These are phyloP conservation scores for Coptodon bakossiorum DNA, from an alignment of 2,113 vertebrate genomes.

Conservation along the genomic window DNA sequence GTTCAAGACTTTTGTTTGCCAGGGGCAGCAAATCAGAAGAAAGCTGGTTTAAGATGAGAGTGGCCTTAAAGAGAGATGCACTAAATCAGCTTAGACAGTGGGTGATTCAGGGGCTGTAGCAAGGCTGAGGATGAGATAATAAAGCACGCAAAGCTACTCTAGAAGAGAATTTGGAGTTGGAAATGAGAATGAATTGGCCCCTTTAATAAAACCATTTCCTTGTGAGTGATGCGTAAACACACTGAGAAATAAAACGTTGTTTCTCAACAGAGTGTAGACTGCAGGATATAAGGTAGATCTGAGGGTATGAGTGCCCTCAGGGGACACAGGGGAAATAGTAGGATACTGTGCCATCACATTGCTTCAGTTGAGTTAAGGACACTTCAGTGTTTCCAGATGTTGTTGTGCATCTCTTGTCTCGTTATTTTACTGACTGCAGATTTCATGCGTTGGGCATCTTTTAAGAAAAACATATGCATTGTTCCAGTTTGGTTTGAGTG, in stretches of 20 bases:
- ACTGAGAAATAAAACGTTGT: background rate
- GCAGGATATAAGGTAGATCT: background rate
- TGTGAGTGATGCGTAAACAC: background rate
- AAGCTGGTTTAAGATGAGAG: background rate
- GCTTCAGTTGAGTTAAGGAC: background rate
- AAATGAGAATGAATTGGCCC: background rate
- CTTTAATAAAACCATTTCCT: background rate
- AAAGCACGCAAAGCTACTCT: background rate
- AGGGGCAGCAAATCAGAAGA: background rate
- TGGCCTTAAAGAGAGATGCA: background rate
- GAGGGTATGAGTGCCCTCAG: background rate
- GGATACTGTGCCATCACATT: background rate
- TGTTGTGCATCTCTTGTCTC: background rate
- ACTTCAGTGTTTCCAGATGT: slow-evolving; percentile 45
- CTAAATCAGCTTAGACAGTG: background rate
- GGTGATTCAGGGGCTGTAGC: background rate
- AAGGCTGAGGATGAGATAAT: background rate
- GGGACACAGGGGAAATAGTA: background rate
- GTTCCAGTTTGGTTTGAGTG: background rate
- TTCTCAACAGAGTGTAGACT: background rate
- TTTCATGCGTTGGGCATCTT: background rate
- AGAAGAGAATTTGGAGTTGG: background rate
- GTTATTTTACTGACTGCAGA: background rate
- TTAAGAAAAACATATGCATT: background rate
- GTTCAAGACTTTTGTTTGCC: background rate